phyloP scores from a whole-genome alignment of 2,797 vertebrate genomes.

The Intellagama lesueurii region DNA sequence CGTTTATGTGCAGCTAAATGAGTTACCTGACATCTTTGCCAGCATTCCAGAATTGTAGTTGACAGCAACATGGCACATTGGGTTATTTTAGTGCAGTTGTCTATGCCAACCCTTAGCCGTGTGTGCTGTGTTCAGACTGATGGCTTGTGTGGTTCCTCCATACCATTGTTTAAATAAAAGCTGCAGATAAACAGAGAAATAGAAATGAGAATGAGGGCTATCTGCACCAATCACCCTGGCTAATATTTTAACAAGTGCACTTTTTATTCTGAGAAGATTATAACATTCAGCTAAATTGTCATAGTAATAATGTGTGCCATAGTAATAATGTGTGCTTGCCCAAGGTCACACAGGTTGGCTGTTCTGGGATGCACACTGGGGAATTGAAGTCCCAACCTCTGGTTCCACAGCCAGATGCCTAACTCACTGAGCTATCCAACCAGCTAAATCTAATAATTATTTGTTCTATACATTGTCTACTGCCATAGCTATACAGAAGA shows the following conservation, averaged over 20 bases:
- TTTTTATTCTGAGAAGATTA: neutral
- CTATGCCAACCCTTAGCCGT: neutral
- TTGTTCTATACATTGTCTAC: neutral
- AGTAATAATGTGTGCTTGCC: no score
- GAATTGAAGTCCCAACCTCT: no score
- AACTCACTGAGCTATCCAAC: no score
- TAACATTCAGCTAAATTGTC: neutral
- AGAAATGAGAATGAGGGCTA: neutral
- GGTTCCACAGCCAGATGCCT: no score
- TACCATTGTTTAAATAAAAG: neutral
- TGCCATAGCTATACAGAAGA: neutral
- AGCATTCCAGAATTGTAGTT: neutral
- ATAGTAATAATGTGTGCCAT: no score
- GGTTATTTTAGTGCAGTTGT: neutral
- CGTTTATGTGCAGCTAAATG: neutral
- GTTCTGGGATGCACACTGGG: no score
- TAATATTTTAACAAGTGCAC: neutral
- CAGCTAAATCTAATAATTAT: neutral
- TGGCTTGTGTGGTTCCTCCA: neutral
- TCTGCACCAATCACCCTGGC: neutral
- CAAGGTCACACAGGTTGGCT: no score
- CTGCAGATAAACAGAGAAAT: no score
- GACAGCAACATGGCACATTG: neutral
- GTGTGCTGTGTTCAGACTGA: neutral
- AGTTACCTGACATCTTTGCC: neutral